These are phyloP conservation scores for Amazona vittata DNA, from an alignment of 2,113 vertebrate species.

Conservation along the genomic window DNA sequence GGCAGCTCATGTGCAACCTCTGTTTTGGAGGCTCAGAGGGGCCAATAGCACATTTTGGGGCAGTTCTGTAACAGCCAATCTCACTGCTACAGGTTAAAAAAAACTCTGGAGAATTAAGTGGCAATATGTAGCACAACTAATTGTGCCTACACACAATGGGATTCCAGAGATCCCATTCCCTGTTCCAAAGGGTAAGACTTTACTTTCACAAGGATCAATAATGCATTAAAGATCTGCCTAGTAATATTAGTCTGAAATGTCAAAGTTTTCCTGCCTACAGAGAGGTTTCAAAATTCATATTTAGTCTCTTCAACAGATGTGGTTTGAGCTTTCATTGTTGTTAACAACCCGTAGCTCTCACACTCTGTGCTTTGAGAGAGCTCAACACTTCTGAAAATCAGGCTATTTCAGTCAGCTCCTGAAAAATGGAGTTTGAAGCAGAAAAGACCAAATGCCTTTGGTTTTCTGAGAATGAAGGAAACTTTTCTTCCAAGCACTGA, in stretches of 20 bases:
- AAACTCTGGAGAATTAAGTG: background rate
- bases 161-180: background rate
- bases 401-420: background rate
- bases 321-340: background rate
- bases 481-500: background rate
- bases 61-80: background rate
- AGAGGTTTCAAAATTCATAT: background rate
- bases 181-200: background rate
- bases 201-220: background rate
- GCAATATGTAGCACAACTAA: background rate
- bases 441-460: background rate
- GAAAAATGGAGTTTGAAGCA: background rate
- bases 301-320: background rate
- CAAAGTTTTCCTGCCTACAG: background rate
- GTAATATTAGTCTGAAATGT: constrained; percentile 6
- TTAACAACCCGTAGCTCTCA: background rate
- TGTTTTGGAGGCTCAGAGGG: background rate
- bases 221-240: background rate
- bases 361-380: background rate
- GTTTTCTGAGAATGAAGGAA: background rate
- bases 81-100: background rate
- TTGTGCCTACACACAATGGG: background rate
- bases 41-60: background rate
- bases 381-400: background rate
- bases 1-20: background rate